phyloP scores from a whole-genome alignment of 2,888 invertebrate species.

The Agrilus mali region DNA sequence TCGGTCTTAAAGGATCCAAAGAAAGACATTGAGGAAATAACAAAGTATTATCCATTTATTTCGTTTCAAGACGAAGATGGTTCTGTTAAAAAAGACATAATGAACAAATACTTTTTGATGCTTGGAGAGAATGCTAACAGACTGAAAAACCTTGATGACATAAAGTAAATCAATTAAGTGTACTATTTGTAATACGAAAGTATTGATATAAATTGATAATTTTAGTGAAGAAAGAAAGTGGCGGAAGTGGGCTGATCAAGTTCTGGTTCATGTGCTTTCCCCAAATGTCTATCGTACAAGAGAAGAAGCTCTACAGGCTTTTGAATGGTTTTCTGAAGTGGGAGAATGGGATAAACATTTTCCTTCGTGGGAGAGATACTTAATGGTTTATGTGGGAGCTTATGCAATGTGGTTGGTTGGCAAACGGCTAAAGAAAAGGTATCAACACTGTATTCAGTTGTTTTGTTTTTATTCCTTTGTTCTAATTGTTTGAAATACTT shows the following conservation, averaged over 20 bases:
- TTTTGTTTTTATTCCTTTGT: background rate
- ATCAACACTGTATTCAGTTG: conserved; percentile 9
- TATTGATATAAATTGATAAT: conserved; percentile 7
- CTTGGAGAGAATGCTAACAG: conserved; percentile 46
- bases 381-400: conserved; percentile 89
- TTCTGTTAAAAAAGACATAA: conserved; percentile 56
- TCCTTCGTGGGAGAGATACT: conserved; percentile 66
- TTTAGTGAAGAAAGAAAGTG: conserved; percentile 85
- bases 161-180: conserved; percentile 39
- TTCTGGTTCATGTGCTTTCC: conserved; percentile 83
- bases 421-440: conserved; percentile 76
- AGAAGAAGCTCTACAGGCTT: conserved; percentile 78
- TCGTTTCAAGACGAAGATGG: conserved; percentile 54
- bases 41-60: conserved; percentile 64
- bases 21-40: conserved; percentile 51
- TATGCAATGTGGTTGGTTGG: conserved; percentile 88
- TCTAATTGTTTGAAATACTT: no score
- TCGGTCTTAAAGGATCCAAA: conserved; percentile 56
- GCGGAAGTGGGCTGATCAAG: conserved; percentile 89
- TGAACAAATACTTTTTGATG: conserved; percentile 86
- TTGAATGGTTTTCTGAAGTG: conserved; percentile 85
- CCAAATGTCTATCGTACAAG: conserved; percentile 91
- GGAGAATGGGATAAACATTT: conserved; percentile 90
- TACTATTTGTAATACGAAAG: background rate
- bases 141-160: conserved; percentile 38